phyloP scores from a whole-genome alignment of 2,888 invertebrate genomes.

The Eretmocerus hayati region DNA sequence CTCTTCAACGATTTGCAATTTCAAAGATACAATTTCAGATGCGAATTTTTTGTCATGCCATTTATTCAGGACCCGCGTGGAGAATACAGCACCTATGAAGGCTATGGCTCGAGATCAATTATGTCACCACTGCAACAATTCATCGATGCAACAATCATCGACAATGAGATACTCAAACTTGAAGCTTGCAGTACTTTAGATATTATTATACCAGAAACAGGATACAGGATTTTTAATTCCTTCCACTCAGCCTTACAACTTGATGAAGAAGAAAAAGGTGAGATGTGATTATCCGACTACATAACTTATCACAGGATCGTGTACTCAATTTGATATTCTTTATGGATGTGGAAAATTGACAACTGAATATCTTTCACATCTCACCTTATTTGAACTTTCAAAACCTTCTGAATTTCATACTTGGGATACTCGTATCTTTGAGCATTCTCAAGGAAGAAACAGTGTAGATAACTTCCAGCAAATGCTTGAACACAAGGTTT shows the following conservation, averaged over 20 bases:
- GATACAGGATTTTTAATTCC: constrained; percentile 30
- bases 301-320: not conserved
- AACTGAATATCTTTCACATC: no score
- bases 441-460: constrained; percentile 31
- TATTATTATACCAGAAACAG: constrained; percentile 30
- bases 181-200: constrained; percentile 34
- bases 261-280: constrained; percentile 36
- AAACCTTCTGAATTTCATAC: constrained; percentile 27
- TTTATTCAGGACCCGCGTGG: constrained; percentile 13
- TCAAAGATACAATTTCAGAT: no score
- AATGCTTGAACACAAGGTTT: constrained; percentile 30
- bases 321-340: not conserved
- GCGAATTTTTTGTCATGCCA: no score
- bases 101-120: constrained; percentile 31
- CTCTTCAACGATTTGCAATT: no score
- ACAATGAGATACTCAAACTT: constrained; percentile 26
- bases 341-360: no score
- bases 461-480: constrained; percentile 26
- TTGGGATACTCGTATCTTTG: constrained; percentile 36
- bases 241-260: constrained; percentile 35
- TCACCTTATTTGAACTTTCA: no score
- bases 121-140: constrained; percentile 34
- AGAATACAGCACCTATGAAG: constrained; percentile 9
- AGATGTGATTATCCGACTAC: not conserved
- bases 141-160: constrained; percentile 27